These are phyloP conservation scores for Calcarius ornatus DNA, from an alignment of 2,113 vertebrate genomes.

Conservation along the genomic window DNA sequence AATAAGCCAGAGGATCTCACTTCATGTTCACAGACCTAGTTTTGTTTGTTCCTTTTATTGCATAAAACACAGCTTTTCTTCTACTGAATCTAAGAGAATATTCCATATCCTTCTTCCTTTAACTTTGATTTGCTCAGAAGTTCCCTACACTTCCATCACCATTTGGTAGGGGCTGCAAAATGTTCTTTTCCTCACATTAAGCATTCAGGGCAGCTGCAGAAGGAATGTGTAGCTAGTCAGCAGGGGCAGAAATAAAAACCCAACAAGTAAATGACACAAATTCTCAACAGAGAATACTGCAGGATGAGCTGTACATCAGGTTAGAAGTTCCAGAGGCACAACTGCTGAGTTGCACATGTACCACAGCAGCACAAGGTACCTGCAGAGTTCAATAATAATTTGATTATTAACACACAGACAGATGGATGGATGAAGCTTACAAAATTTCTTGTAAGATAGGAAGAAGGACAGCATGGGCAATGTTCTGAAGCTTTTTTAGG, in stretches of 20 bases:
- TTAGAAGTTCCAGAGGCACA: background rate
- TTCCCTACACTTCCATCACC: background rate
- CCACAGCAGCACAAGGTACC: background rate
- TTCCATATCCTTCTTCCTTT: background rate
- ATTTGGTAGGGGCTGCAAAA: background rate
- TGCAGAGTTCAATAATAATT: background rate
- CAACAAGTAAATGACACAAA: background rate
- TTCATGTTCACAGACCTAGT: background rate
- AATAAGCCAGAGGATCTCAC: background rate
- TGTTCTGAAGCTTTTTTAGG: background rate
- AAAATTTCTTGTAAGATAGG: background rate
- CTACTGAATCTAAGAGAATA: background rate
- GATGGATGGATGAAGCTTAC: background rate
- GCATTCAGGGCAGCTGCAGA: background rate
- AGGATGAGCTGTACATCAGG: background rate
- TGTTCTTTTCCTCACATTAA: background rate
- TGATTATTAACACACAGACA: background rate
- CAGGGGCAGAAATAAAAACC: background rate
- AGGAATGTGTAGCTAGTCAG: background rate
- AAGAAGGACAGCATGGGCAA: background rate
- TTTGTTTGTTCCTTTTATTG: background rate
- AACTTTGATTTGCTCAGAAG: background rate
- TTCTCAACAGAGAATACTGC: background rate
- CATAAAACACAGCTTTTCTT: background rate
- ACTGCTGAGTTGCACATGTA: background rate